Evolutionary conservation across 2,888 invertebrate genomes (phyloP).

Genomic region (Ormyrus pomaceus): DNA sequence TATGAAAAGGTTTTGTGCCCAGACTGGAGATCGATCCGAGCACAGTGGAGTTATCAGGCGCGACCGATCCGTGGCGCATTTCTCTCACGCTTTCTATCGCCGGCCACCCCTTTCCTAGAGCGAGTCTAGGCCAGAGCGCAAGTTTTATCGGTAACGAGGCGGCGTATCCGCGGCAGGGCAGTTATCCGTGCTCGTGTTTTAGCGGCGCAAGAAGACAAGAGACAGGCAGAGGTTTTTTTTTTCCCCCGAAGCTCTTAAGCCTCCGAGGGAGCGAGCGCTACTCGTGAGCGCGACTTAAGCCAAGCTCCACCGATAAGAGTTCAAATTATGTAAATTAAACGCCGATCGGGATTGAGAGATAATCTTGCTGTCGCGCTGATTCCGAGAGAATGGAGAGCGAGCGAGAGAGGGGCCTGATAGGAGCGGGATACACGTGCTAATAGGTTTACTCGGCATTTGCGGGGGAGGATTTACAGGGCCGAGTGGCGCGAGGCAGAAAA

Average conservation of each 20-base stretch:
- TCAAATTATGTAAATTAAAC: constrained; percentile 57
- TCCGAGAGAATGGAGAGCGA: constrained; percentile 14
- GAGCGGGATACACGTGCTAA: constrained; percentile 31
- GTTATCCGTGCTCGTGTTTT: not conserved
- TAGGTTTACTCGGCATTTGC: constrained; percentile 38
- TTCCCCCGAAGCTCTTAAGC: constrained; percentile 45
- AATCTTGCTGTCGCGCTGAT: constrained; percentile 48
- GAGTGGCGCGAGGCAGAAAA: not conserved
- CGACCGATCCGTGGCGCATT: not conserved
- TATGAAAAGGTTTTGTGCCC: no score
- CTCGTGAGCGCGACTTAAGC: constrained; percentile 36
- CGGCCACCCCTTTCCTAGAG: not conserved
- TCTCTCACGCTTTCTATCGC: constrained; percentile 1
- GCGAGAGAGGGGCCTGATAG: not conserved
- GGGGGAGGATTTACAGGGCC: not conserved
- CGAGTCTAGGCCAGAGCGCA: constrained; percentile 23
- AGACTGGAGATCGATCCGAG: no score
- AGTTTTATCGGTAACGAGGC: constrained; percentile 26
- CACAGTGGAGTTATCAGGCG: no score
- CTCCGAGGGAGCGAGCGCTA: not conserved
- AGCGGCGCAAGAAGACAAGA: constrained; percentile 1
- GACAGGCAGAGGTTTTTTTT: constrained; percentile 4
- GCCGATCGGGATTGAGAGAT: constrained; percentile 56
- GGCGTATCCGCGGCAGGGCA: not conserved
- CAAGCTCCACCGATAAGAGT: constrained; percentile 50